Evolutionary conservation across 2,888 invertebrate genomes (phyloP).

Genomic region (Rosalia funebris): DNA sequence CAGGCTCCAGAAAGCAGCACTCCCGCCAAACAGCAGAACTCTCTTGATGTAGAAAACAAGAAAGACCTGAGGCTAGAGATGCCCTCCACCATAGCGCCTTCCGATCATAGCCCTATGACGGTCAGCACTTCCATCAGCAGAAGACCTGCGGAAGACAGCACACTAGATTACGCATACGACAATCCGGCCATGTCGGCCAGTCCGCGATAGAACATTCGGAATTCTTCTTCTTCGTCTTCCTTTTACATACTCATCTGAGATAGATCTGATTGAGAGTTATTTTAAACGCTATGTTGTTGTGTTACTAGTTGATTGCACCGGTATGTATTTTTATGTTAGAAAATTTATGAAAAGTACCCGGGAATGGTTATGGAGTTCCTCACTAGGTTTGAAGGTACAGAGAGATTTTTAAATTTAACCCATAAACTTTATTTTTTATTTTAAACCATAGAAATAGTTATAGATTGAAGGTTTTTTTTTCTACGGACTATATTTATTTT

Average conservation of each 20-base stretch:
- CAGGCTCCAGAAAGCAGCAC: constrained; percentile 15
- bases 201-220: constrained; percentile 1
- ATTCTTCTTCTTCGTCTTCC: not conserved
- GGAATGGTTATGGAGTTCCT: not conserved
- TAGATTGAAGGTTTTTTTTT: too few species aligned
- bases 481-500: too few species aligned
- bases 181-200: constrained; percentile 73
- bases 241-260: too few species aligned
- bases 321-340: not conserved
- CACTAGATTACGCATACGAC: constrained; percentile 81
- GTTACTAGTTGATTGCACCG: not conserved
- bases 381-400: too few species aligned
- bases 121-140: constrained; percentile 78
- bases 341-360: not conserved
- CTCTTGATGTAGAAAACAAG: constrained; percentile 31
- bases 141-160: constrained; percentile 79
- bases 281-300: not conserved
- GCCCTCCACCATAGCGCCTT: constrained; percentile 48
- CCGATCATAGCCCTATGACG: constrained; percentile 65
- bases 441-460: too few species aligned
- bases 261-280: not conserved
- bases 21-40: constrained; percentile 15
- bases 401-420: too few species aligned
- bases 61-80: constrained; percentile 52
- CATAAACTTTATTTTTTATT: too few species aligned